Conservation (phyloP, 2,797 vertebrate genomes). For the Rhinophrynus dorsalis region DNA sequence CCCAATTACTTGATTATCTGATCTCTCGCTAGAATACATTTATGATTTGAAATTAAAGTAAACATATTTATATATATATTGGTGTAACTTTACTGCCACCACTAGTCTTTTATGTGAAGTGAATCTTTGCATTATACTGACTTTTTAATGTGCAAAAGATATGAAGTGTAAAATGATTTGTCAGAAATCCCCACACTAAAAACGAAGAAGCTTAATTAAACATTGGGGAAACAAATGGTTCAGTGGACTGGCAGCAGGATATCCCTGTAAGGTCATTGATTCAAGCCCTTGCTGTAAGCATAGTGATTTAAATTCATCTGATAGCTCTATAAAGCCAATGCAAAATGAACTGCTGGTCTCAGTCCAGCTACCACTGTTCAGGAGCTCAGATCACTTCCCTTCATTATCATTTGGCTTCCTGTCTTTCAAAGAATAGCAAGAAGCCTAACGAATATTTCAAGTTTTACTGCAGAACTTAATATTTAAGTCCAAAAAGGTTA, state of each 20-base stretch:
- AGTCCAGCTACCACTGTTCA: constrained; percentile 20
- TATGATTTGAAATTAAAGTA: constrained; percentile 17
- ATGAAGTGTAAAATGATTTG: constrained; percentile 53
- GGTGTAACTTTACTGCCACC: constrained; percentile 73
- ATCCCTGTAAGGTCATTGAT: constrained; percentile 45
- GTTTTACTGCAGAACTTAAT: too few relatives aligned
- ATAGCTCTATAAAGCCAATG: constrained; percentile 26
- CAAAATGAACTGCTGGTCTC: constrained; percentile 30
- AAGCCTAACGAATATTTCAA: constrained; percentile 8
- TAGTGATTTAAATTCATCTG: constrained; percentile 28
- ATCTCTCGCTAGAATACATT: constrained; percentile 8
- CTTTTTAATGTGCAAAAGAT: constrained; percentile 38
- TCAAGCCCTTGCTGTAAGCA: constrained; percentile 31
- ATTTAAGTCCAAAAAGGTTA: too few relatives aligned
- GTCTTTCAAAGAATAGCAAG: constrained; percentile 27
- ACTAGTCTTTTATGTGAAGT: constrained; percentile 67
- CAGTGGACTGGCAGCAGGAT: constrained; percentile 33
- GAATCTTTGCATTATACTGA: constrained; percentile 44
- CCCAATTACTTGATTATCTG: background rate
- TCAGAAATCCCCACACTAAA: constrained; percentile 25
- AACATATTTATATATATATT: constrained; percentile 41
- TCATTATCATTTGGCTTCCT: constrained; percentile 33
- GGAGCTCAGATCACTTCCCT: constrained; percentile 8
- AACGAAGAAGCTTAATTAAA: constrained; percentile 42
- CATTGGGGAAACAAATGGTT: constrained; percentile 36